Percentiles rank a stretch among this genome's conserved stretches.
Conservation (phyloP, 92 coral and sea anemone genomes). For the Palythoa grandiflora region DNA sequence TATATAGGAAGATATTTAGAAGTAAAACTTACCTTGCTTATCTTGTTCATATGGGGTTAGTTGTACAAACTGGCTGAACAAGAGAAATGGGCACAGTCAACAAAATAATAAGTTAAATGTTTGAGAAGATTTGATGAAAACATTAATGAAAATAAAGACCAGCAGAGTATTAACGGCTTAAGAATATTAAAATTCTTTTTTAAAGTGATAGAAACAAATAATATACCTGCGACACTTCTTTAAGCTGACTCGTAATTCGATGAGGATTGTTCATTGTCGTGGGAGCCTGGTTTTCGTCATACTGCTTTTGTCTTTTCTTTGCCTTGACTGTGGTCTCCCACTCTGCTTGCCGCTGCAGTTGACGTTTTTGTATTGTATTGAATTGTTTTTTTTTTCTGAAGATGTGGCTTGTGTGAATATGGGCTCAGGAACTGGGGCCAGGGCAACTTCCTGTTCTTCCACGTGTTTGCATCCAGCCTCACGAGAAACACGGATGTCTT, state of each 20-base stretch:
- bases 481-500: background rate
- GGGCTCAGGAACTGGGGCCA: background rate
- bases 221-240: background rate
- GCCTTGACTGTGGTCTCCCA: constrained; percentile 4
- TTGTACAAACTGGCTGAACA: background rate
- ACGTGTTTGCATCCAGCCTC: background rate
- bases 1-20: background rate
- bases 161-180: background rate
- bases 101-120: background rate
- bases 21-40: background rate
- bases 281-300: background rate
- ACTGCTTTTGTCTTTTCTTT: background rate
- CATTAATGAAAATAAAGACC: background rate
- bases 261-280: background rate
- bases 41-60: background rate
- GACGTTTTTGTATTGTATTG: background rate
- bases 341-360: background rate
- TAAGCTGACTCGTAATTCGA: background rate
- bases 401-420: background rate
- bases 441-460: background rate
- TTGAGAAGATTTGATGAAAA: background rate
- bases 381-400: background rate
- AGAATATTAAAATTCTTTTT: background rate
- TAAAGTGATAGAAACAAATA: background rate
- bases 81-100: background rate